Conservation (phyloP, 2,113 vertebrate species). For the Motacilla tschutschensis region DNA sequence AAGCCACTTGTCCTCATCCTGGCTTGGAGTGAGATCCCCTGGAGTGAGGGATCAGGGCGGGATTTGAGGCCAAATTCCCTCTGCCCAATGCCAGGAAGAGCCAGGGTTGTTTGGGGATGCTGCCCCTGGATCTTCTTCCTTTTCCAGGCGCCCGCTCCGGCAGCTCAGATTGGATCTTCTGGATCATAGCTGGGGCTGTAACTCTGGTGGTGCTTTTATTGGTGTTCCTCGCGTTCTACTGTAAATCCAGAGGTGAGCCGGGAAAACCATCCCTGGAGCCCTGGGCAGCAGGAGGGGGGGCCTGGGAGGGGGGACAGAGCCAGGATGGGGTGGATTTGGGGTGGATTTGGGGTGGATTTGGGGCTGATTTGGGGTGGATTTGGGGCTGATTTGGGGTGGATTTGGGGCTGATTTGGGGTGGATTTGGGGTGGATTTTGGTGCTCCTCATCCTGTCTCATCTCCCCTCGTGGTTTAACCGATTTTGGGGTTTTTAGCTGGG, state of each 20-base stretch:
- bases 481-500: too few species aligned
- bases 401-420: background rate
- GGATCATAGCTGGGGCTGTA: background rate
- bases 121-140: background rate
- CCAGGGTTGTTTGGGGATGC: too few species aligned
- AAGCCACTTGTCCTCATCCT: too few species aligned
- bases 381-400: fast-evolving
- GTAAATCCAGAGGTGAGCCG: background rate
- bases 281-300: background rate
- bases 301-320: background rate
- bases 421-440: too few species aligned
- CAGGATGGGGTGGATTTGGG: background rate
- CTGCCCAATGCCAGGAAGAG: too few species aligned
- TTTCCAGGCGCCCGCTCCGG: background rate
- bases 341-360: fast-evolving
- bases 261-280: background rate
- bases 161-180: too few species aligned
- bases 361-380: background rate
- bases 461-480: too few species aligned
- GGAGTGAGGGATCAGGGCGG: too few species aligned
- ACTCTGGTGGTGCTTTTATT: fast-evolving
- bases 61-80: too few species aligned
- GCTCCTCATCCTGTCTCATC: too few species aligned
- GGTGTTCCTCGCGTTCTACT: fast-evolving
- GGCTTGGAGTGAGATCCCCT: too few species aligned